Base-by-base conservation (phyloP, 1,140 invertebrate species). In the Dendroctonus ponderosae region DNA sequence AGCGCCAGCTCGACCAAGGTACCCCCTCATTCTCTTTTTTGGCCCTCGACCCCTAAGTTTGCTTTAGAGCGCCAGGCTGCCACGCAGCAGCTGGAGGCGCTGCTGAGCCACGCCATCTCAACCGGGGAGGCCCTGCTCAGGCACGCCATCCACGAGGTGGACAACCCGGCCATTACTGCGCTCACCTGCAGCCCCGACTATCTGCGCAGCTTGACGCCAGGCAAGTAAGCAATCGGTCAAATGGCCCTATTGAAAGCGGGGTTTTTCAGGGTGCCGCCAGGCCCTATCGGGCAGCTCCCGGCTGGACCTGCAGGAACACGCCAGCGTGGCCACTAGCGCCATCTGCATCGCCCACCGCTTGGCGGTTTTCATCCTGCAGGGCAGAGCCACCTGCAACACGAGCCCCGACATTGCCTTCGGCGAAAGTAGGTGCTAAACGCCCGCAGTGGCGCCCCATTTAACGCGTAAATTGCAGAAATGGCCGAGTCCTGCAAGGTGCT, bases 151-250 rank as follows among this genome's bases (percentile, higher is more conserved):
- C 82, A 85, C 52, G 84, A 88, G 71, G 80, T 88, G 69, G 88
- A 89, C 70, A 89, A 89, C 80, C 88, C 88, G 4, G 84, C 87
- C 5, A 82, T 89, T 69, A 85, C 86, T 3, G 84, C 85, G 41
- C 77, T 89, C 37, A 87, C 85, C 43, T 90, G 89, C 74, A 86
- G 87, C 41, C 85, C 89, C 60, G 86, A 89, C 77, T 89, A 87
- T 76, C 78, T 88, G 46, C 73, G 75, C 70, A 81, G 77, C 75
- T 74, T 87, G 41, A 72, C 71, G 11, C 61, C 68, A 44, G 68
- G 65, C 61, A 61, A 12, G 1, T 26, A 26, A 26, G 26, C 3
- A 26, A 26, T 26, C 26, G 26, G 9, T 7, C 1, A 11, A 7
- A 39, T 2, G 1, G 37, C 0, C 7, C 39, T 0, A 9, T 26